These are phyloP conservation scores for Gadus chalcogrammus DNA, from an alignment of 2,113 vertebrate genomes.

Conservation along the genomic window DNA sequence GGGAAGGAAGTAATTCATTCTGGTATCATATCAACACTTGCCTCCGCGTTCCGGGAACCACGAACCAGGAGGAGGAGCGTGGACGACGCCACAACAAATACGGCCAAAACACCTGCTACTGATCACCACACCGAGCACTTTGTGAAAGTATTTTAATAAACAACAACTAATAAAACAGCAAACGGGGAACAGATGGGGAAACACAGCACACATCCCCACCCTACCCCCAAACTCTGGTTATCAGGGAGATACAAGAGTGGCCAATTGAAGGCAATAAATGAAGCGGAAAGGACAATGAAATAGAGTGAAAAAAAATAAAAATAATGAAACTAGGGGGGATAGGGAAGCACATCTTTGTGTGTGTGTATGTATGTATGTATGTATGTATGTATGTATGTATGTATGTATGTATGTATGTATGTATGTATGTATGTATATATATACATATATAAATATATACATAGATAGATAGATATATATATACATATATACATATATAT, in stretches of 20 bases:
- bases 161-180: too few relatives aligned
- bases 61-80: slow-evolving; percentile 18
- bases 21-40: slow-evolving; percentile 47
- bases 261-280: slow-evolving; percentile 48
- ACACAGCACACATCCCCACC: too few relatives aligned
- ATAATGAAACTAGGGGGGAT: not conserved
- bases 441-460: too few relatives aligned
- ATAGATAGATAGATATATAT: too few relatives aligned
- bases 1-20: slow-evolving; percentile 44
- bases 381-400: too few relatives aligned
- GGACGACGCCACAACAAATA: not conserved
- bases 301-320: too few relatives aligned
- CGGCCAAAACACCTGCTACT: slow-evolving; percentile 20
- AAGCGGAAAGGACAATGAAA: slow-evolving; percentile 23
- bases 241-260: slow-evolving; percentile 35
- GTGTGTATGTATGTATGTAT: not conserved
- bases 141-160: slow-evolving; percentile 13
- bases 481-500: too few relatives aligned
- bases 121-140: slow-evolving; percentile 11
- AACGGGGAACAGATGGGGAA: too few relatives aligned
- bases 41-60: slow-evolving; percentile 15
- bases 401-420: too few relatives aligned
- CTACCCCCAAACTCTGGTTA: slow-evolving; percentile 16
- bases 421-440: too few relatives aligned
- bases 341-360: not conserved